A percentile compares a stretch with the other conserved stretches of the same genome.
Evolutionary conservation across 2,797 vertebrate species (phyloP).

Genomic region (Tympanoctomys barrerae): DNA sequence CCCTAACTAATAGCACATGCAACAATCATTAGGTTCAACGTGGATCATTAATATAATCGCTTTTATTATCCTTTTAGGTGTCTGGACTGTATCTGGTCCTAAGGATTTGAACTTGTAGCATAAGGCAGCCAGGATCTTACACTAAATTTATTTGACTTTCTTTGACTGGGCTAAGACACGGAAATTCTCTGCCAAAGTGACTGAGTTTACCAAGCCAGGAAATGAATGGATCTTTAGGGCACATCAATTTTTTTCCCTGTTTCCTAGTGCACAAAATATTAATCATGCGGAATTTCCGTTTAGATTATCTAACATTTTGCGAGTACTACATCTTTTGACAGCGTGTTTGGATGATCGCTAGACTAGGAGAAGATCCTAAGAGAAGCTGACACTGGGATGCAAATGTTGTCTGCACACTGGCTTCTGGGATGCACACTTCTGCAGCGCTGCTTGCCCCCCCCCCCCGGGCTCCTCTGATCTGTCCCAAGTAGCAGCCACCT

Average conservation of each 20-base stretch:
- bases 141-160: not conserved
- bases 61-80: not conserved
- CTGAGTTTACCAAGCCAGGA: not conserved
- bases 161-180: not conserved
- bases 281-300: not conserved
- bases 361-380: not conserved
- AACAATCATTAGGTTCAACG: not conserved
- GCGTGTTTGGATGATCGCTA: not conserved
- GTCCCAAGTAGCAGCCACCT: not conserved
- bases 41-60: not conserved
- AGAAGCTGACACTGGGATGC: not conserved
- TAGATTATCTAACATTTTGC: slow-evolving; percentile 27
- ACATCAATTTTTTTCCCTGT: not conserved
- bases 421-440: not conserved
- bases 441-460: not conserved
- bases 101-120: not conserved
- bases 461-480: not conserved
- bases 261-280: not conserved
- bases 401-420: not conserved
- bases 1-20: not conserved
- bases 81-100: not conserved
- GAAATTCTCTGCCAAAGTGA: slow-evolving; percentile 6
- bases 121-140: not conserved
- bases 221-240: not conserved
- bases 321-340: not conserved